phyloP scores from a whole-genome alignment of 1,140 invertebrate genomes.

The Aphelenchoides fujianensis region DNA sequence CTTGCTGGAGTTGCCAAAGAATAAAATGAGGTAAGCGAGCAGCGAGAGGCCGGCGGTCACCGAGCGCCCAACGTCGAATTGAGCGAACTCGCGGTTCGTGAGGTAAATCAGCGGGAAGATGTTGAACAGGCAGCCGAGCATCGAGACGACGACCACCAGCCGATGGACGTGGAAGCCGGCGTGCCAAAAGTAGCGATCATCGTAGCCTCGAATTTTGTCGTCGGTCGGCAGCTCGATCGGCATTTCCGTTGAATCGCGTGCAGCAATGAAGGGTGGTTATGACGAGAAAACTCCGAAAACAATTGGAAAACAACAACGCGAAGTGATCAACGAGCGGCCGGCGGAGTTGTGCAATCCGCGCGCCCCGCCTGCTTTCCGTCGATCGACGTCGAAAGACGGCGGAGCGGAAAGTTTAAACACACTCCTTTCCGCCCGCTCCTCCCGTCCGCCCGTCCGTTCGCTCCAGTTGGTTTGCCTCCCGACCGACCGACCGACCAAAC shows the following conservation, averaged over 20 bases:
- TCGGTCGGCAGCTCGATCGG: too few relatives aligned
- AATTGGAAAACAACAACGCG: not conserved
- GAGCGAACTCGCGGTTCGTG: not conserved
- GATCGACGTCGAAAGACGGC: too few relatives aligned
- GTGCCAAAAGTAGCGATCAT: not conserved
- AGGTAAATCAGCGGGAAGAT: slow-evolving; percentile 9
- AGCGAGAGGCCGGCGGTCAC: not conserved
- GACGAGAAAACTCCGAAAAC: too few relatives aligned
- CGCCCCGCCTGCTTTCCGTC: too few relatives aligned
- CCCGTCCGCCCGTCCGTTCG: not conserved
- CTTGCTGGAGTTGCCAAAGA: not conserved
- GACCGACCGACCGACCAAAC: too few relatives aligned
- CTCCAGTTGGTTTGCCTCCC: not conserved
- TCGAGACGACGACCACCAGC: not conserved
- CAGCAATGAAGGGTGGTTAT: too few relatives aligned
- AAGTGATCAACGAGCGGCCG: not conserved
- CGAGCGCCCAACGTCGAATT: not conserved
- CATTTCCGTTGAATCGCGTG: too few relatives aligned
- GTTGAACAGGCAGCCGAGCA: not conserved
- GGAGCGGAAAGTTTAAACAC: not conserved
- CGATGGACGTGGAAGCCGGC: slow-evolving; percentile 2
- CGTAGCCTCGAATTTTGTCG: not conserved
- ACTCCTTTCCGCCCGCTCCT: not conserved
- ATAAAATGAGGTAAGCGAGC: not conserved
- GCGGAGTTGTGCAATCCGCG: not conserved